Percentiles rank a stretch among this genome's conserved stretches.
Evolutionary conservation across 1,140 invertebrate species (phyloP).

Genomic region (Potamilus streckersoni): DNA sequence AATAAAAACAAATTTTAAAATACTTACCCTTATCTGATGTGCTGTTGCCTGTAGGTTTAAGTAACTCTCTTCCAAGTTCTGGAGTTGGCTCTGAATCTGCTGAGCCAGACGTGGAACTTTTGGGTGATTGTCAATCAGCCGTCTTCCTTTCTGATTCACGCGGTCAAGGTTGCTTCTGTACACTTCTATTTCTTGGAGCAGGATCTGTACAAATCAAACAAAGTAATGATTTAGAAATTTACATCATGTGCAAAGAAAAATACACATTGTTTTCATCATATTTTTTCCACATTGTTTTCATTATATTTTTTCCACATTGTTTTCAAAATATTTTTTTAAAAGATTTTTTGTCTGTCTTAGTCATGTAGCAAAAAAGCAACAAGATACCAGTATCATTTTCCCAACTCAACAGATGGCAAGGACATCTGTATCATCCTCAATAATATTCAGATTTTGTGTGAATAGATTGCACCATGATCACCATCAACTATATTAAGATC

Average conservation of each 20-base stretch:
- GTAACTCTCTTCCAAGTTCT: conserved; percentile 94
- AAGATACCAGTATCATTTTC: not conserved
- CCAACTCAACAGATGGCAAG: too few relatives aligned
- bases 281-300: not conserved
- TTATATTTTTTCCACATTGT: not conserved
- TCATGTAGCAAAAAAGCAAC: not conserved
- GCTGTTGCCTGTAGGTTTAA: conserved; percentile 89
- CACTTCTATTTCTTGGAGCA: conserved; percentile 86
- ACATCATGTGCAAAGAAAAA: not conserved
- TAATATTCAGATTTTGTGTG: too few relatives aligned
- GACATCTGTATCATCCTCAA: too few relatives aligned
- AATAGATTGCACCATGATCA: too few relatives aligned
- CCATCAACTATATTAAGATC: too few relatives aligned
- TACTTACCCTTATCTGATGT: conserved; percentile 82
- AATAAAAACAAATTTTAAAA: conserved; percentile 7
- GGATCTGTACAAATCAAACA: conserved; percentile 57
- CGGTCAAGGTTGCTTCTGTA: conserved; percentile 86
- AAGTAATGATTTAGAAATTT: not conserved
- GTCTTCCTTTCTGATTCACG: conserved; percentile 83
- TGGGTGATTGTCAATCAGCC: conserved; percentile 83
- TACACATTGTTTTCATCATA: not conserved
- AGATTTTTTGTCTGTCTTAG: not conserved
- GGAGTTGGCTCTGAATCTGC: conserved; percentile 85
- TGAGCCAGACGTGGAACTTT: conserved; percentile 58
- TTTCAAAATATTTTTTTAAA: not conserved